Percentiles rank a stretch among this genome's conserved stretches.
Evolutionary conservation across 1,140 invertebrate species (phyloP).

Genomic region (Neodiprion virginianus): DNA sequence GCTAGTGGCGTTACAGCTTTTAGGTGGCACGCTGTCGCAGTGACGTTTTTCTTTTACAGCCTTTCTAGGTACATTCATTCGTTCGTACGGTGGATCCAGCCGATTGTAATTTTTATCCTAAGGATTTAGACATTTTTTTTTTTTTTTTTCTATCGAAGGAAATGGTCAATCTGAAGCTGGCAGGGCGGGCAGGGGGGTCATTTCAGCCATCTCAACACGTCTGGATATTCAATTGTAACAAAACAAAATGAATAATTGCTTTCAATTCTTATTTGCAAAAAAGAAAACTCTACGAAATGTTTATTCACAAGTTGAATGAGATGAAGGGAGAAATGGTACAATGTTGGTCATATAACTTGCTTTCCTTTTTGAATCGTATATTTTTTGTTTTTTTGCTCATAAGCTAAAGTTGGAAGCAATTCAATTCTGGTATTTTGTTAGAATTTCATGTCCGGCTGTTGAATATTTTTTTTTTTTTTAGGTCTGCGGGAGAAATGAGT

Average conservation of each 20-base stretch:
- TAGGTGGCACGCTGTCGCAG: slow-evolving; percentile 42
- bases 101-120: slow-evolving; percentile 21
- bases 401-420: too few species aligned
- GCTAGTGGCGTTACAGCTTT: slow-evolving; percentile 55
- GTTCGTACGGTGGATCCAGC: slow-evolving; percentile 47
- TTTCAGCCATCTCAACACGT: slow-evolving; percentile 1
- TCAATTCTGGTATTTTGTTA: neutral
- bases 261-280: too few species aligned
- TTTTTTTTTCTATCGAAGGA: neutral
- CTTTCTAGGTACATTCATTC: slow-evolving; percentile 51
- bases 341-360: too few species aligned
- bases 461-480: slow-evolving; percentile 36
- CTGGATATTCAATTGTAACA: neutral
- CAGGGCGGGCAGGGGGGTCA: neutral
- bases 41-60: slow-evolving; percentile 54
- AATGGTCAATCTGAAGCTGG: neutral
- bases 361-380: too few species aligned
- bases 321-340: too few species aligned
- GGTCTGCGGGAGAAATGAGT: slow-evolving; percentile 39
- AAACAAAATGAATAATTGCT: neutral
- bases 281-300: too few species aligned
- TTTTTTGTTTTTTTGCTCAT: too few species aligned
- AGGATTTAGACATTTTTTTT: slow-evolving; percentile 5
- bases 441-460: neutral
- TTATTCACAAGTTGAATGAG: too few species aligned